Evolutionary conservation across 2,113 vertebrate species (phyloP).

Genomic region (Triplophysa tibetana): DNA sequence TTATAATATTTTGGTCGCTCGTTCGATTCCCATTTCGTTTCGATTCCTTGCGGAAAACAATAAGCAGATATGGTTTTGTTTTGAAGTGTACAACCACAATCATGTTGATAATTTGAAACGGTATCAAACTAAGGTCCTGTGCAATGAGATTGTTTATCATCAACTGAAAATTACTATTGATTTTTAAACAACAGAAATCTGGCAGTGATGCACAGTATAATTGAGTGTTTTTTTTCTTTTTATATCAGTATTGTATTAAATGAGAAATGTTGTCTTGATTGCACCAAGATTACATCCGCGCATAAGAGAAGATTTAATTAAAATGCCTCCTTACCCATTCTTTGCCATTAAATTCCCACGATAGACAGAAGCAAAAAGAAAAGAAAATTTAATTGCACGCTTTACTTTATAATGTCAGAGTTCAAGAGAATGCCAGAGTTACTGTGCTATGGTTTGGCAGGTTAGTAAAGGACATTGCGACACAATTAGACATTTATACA

Average conservation of each 20-base stretch:
- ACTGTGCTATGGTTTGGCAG: constrained; percentile 17
- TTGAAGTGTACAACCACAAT: constrained; percentile 50
- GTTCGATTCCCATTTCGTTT: not conserved
- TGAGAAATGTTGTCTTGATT: constrained; percentile 47
- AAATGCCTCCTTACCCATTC: constrained; percentile 38
- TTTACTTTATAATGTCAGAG: constrained; percentile 36
- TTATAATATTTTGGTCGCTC: not conserved
- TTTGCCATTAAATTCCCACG: constrained; percentile 40
- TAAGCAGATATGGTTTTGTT: constrained; percentile 4
- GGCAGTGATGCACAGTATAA: constrained; percentile 14
- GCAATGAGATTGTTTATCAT: constrained; percentile 24
- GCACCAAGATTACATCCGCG: constrained; percentile 44
- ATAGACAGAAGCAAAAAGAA: constrained; percentile 23
- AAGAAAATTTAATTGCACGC: constrained; percentile 45
- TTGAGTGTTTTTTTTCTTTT: not conserved
- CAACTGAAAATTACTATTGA: constrained; percentile 48
- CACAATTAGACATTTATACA: not conserved
- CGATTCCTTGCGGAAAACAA: not conserved
- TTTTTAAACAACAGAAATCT: constrained; percentile 40
- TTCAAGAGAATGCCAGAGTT: constrained; percentile 27
- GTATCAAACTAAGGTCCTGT: constrained; percentile 12
- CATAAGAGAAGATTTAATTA: constrained; percentile 47
- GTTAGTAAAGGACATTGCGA: not conserved
- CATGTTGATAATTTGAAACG: constrained; percentile 41
- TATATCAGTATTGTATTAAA: constrained; percentile 32